These are phyloP conservation scores for Calonectris borealis DNA, from an alignment of 2,113 vertebrate species.

Conservation along the genomic window DNA sequence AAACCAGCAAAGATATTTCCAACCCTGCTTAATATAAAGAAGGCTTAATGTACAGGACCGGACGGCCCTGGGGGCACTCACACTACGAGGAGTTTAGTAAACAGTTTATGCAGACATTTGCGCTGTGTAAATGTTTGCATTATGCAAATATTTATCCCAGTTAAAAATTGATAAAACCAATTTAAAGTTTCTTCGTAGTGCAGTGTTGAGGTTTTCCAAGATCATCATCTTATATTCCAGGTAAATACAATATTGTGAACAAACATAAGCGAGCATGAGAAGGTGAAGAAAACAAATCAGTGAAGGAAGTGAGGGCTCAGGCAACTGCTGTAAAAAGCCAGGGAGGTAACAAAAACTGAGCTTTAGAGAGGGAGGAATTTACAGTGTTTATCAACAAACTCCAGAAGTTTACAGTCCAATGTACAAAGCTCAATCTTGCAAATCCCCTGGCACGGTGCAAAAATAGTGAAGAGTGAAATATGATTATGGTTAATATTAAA, in stretches of 20 bases:
- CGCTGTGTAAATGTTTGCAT: not conserved
- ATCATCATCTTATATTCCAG: not conserved
- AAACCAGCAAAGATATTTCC: not conserved
- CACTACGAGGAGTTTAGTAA: not conserved
- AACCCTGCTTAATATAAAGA: not conserved
- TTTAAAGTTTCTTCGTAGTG: not conserved
- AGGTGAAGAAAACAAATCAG: not conserved
- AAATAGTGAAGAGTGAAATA: not conserved
- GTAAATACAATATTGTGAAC: not conserved
- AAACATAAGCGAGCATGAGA: not conserved
- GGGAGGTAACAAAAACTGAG: not conserved
- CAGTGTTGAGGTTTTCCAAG: not conserved
- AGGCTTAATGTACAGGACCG: not conserved
- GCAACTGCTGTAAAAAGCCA: not conserved
- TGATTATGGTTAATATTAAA: not conserved
- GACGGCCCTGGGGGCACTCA: not conserved
- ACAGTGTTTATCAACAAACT: not conserved
- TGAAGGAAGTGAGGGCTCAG: not conserved
- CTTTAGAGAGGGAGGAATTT: not conserved
- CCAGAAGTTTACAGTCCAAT: not conserved
- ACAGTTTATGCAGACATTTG: not conserved
- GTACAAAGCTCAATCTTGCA: not conserved
- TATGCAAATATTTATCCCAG: not conserved
- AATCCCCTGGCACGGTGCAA: not conserved
- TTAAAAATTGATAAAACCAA: not conserved